Conservation (phyloP, 2,888 invertebrate species). For the Scaptomyza reducta region DNA sequence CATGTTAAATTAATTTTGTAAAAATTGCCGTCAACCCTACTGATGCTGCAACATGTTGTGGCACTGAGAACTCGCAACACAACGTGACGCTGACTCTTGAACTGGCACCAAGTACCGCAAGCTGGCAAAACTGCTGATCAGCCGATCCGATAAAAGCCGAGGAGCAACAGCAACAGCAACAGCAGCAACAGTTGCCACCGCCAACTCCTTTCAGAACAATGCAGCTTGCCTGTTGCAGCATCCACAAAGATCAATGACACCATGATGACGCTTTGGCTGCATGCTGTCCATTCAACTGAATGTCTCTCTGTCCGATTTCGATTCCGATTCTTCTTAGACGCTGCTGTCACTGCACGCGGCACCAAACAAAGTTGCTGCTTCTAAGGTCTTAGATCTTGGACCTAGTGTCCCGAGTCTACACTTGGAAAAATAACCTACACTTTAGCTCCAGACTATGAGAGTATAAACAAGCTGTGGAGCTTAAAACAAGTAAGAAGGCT, state of each 20-base stretch:
- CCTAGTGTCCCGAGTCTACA: slow-evolving; percentile 12
- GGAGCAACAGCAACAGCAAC: slow-evolving; percentile 25
- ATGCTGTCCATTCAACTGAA: slow-evolving; percentile 34
- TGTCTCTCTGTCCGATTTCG: background rate
- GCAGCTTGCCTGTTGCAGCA: slow-evolving; percentile 64
- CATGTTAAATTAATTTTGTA: slow-evolving; percentile 74
- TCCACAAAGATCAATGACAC: slow-evolving; percentile 69
- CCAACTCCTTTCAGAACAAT: slow-evolving; percentile 73
- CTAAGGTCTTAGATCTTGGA: slow-evolving; percentile 16
- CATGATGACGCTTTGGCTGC: slow-evolving; percentile 70
- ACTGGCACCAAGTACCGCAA: slow-evolving; percentile 74
- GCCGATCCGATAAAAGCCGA: slow-evolving; percentile 46
- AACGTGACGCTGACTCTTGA: slow-evolving; percentile 69
- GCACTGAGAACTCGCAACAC: slow-evolving; percentile 30
- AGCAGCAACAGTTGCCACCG: slow-evolving; percentile 16
- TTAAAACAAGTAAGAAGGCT: too few relatives aligned
- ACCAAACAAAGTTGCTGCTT: slow-evolving; percentile 66
- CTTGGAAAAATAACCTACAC: background rate
- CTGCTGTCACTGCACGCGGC: slow-evolving; percentile 70
- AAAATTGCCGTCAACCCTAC: slow-evolving; percentile 39
- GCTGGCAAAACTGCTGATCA: slow-evolving; percentile 53
- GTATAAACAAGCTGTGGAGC: too few relatives aligned
- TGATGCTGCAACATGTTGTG: slow-evolving; percentile 44
- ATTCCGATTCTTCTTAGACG: slow-evolving; percentile 19
- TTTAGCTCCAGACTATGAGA: background rate